A percentile compares a stretch with the other conserved stretches of the same genome.
phyloP scores from a whole-genome alignment of 2,113 vertebrate species.

The Scytalopus superciliaris region DNA sequence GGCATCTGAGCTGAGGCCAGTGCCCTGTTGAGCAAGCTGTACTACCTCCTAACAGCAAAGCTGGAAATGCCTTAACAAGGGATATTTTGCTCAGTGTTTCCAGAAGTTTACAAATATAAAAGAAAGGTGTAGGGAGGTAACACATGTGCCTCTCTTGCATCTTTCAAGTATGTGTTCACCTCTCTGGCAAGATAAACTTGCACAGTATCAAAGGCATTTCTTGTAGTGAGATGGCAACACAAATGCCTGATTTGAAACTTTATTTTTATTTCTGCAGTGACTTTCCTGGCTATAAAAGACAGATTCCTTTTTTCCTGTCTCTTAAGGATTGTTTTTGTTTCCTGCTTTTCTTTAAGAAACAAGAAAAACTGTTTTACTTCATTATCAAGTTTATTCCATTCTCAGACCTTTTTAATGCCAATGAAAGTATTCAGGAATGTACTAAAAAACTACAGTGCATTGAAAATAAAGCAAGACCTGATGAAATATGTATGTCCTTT shows the following conservation, averaged over 20 bases:
- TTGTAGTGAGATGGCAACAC: neutral
- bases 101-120: neutral
- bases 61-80: neutral
- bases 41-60: neutral
- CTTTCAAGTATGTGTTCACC: neutral
- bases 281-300: neutral
- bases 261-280: neutral
- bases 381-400: neutral
- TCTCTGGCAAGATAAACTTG: neutral
- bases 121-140: neutral
- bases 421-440: neutral
- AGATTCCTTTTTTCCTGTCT: fast-evolving
- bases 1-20: neutral
- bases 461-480: neutral
- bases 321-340: neutral
- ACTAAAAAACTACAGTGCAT: neutral
- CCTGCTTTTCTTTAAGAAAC: neutral
- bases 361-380: neutral
- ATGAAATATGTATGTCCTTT: neutral
- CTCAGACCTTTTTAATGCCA: neutral
- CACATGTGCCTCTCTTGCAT: neutral
- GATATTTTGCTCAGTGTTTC: neutral
- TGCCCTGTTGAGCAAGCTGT: neutral
- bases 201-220: neutral
- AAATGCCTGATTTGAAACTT: neutral